Percentiles rank a stretch among this genome's conserved stretches.
phyloP scores from a whole-genome alignment of 1,140 invertebrate genomes.

The Lepidurus apus region DNA sequence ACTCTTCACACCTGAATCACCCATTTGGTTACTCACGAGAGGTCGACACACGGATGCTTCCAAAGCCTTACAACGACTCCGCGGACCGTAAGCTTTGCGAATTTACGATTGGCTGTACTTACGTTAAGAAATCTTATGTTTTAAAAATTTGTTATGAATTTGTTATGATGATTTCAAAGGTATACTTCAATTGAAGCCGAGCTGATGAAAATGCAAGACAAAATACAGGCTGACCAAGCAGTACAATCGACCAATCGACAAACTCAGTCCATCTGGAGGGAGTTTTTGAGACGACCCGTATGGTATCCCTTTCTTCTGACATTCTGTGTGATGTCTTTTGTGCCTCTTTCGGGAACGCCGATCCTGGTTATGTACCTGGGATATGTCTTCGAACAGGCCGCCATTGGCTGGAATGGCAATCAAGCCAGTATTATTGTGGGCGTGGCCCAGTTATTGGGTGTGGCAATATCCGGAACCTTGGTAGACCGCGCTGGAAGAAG shows the following conservation, averaged over 20 bases:
- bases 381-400: not conserved
- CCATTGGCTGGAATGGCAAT: not conserved
- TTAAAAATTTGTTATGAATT: not conserved
- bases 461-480: slow-evolving; percentile 55
- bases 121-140: too few relatives aligned
- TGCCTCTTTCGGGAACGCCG: not conserved
- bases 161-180: not conserved
- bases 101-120: too few relatives aligned
- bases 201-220: not conserved
- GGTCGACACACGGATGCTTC: slow-evolving; percentile 51
- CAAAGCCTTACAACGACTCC: slow-evolving; percentile 55
- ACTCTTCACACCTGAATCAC: slow-evolving; percentile 54
- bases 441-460: not conserved
- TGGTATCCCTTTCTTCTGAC: not conserved
- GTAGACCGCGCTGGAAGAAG: slow-evolving; percentile 69
- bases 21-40: slow-evolving; percentile 50
- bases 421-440: not conserved
- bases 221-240: not conserved
- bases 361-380: not conserved
- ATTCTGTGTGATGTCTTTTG: not conserved
- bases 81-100: not conserved
- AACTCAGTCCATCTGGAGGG: not conserved
- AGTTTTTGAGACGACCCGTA: not conserved
- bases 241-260: not conserved
- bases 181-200: not conserved